A percentile compares a stretch with the other conserved stretches of the same genome.
Evolutionary conservation across 2,113 vertebrate species (phyloP).

Genomic region (Hippocampus zosterae): DNA sequence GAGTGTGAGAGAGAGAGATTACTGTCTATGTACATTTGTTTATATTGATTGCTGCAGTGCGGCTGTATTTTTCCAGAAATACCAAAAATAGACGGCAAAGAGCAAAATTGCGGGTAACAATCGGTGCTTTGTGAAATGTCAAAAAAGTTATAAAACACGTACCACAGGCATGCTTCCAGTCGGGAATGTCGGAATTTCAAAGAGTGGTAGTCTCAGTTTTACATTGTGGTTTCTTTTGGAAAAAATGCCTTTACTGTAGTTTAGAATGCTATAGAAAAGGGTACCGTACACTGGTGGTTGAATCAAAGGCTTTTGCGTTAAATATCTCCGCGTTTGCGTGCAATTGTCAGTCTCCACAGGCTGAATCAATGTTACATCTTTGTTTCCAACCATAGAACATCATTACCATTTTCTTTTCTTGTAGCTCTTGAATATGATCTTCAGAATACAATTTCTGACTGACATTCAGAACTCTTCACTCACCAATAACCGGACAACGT

Average conservation of each 20-base stretch:
- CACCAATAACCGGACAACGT: neutral
- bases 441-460: neutral
- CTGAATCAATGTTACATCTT: conserved; percentile 60
- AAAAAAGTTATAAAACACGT: neutral
- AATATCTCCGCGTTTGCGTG: conserved; percentile 51
- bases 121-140: neutral
- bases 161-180: neutral
- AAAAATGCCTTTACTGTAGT: conserved; percentile 26
- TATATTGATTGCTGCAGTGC: neutral
- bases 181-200: conserved; percentile 12
- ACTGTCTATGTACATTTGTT: neutral
- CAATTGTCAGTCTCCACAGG: conserved; percentile 62
- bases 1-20: too few relatives aligned
- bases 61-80: neutral
- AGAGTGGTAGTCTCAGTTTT: conserved; percentile 14
- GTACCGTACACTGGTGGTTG: conserved; percentile 9
- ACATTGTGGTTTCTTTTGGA: conserved; percentile 27
- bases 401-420: conserved; percentile 61
- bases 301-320: conserved; percentile 45
- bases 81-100: neutral
- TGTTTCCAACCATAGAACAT: conserved; percentile 68
- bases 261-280: conserved; percentile 27
- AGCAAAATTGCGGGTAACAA: neutral
- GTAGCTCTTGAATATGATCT: conserved; percentile 53
- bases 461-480: conserved; percentile 2